Evolutionary conservation across 2,113 vertebrate species (phyloP).

Genomic region (Xiphorhynchus elegans): DNA sequence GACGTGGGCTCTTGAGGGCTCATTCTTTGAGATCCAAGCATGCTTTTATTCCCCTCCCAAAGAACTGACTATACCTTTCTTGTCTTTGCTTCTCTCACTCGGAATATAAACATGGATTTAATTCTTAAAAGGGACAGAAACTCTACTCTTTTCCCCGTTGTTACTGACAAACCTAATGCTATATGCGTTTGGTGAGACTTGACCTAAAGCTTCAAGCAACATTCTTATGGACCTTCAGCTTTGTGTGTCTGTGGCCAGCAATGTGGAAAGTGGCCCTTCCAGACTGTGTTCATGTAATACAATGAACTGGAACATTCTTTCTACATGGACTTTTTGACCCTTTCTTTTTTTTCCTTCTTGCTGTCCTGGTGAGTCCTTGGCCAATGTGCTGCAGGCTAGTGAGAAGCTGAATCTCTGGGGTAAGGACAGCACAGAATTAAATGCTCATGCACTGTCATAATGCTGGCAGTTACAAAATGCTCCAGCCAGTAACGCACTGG

Average conservation of each 20-base stretch:
- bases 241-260: not conserved
- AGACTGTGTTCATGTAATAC: not conserved
- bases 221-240: not conserved
- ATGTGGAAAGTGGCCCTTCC: not conserved
- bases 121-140: not conserved
- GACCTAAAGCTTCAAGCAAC: not conserved
- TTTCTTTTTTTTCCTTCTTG: not conserved
- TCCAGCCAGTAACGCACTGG: not conserved
- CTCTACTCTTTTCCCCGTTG: not conserved
- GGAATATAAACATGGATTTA: not conserved
- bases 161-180: not conserved
- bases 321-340: not conserved
- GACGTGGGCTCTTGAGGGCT: not conserved
- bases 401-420: not conserved
- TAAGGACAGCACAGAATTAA: conserved; percentile 20
- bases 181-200: not conserved
- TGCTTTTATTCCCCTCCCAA: not conserved
- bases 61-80: not conserved
- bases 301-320: not conserved
- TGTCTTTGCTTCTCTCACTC: not conserved
- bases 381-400: not conserved
- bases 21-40: not conserved
- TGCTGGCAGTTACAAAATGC: conserved; percentile 3
- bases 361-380: not conserved
- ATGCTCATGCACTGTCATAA: conserved; percentile 29